phyloP scores from a whole-genome alignment of 2,888 invertebrate genomes.

The Ophion costatus region DNA sequence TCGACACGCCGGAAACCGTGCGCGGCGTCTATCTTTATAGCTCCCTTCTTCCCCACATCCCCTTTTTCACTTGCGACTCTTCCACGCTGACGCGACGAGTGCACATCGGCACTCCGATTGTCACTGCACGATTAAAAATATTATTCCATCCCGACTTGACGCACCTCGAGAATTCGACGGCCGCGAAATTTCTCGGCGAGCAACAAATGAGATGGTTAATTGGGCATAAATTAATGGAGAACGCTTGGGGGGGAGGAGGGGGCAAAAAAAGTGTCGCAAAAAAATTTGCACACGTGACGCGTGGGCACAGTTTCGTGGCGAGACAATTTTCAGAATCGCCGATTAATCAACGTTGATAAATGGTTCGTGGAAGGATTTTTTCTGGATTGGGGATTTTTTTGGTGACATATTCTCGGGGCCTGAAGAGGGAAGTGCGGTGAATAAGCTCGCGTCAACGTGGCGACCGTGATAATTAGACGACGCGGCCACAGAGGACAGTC shows the following conservation, averaged over 20 bases:
- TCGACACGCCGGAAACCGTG: slow-evolving; percentile 81
- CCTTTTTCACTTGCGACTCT: neutral
- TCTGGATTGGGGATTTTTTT: slow-evolving; percentile 34
- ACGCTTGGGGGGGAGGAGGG: neutral
- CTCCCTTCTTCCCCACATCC: slow-evolving; percentile 48
- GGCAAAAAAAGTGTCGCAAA: slow-evolving; percentile 2
- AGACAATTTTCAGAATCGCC: slow-evolving; percentile 43
- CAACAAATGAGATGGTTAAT: slow-evolving; percentile 6
- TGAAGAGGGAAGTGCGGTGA: slow-evolving; percentile 72
- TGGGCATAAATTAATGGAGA: slow-evolving; percentile 7
- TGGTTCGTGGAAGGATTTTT: slow-evolving; percentile 27
- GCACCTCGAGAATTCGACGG: neutral
- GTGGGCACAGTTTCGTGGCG: slow-evolving; percentile 6
- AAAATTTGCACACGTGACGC: neutral
- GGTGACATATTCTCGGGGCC: slow-evolving; percentile 53
- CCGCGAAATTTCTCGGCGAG: neutral
- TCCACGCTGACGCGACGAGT: slow-evolving; percentile 1
- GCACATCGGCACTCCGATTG: slow-evolving; percentile 3
- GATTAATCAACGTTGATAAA: slow-evolving; percentile 57
- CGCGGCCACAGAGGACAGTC: slow-evolving; percentile 61
- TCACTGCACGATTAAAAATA: neutral
- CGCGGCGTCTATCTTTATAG: slow-evolving; percentile 80
- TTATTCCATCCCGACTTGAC: neutral
- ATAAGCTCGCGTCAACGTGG: slow-evolving; percentile 73
- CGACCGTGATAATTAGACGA: slow-evolving; percentile 76